Base-by-base conservation (phyloP, 2,113 vertebrate species). In the Murina feae region DNA sequence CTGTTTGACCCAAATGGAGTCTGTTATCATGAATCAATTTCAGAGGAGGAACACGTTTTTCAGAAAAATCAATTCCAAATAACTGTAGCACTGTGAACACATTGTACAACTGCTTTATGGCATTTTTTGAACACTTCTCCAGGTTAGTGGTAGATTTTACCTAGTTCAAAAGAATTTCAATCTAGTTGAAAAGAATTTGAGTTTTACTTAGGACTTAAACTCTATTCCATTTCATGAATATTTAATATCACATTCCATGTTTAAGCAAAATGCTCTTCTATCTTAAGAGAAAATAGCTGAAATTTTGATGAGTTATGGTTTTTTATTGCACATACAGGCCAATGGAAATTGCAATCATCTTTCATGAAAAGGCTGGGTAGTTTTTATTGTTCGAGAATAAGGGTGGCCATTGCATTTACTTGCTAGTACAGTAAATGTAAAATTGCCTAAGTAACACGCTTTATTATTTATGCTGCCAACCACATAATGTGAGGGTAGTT, bases 261-360 rank as follows among this genome's bases (percentile, higher is more conserved):
- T 96, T 68, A 44, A 90, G 96, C 95, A 95, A 97, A 98, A 98
- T 28, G 79, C 94, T 97, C 96, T 42, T 85, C 97, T 97, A 92
- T 93, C 89, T 96, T 97, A 96, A 96, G 96, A 98, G 98, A 98
- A 97, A 98, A 98, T 95, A 98, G 97, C 98, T 98, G 96, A 96
- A 98, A 63, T 98, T 96, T 96, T 87, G 97, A 96, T 98, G 97
- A 98, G 97, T 97, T 96, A 98, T 97, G 96, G 42, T 90, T 96
- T 97, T 95, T 94, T 97, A 97, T 63, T 65, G 97, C 93, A 51
- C 39, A 84, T 96, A 96, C 95, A 72, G 98, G 97, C 96, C 96
- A 44, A 86, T 96, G 97, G 97, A 98, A 98, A 98, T 97, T 98
- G 97, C 96, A 95, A 96, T 97, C 97, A 98, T 98, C 98, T 97